Base-by-base conservation (phyloP, 2,888 invertebrate genomes). In the Odontocerum albicorne region DNA sequence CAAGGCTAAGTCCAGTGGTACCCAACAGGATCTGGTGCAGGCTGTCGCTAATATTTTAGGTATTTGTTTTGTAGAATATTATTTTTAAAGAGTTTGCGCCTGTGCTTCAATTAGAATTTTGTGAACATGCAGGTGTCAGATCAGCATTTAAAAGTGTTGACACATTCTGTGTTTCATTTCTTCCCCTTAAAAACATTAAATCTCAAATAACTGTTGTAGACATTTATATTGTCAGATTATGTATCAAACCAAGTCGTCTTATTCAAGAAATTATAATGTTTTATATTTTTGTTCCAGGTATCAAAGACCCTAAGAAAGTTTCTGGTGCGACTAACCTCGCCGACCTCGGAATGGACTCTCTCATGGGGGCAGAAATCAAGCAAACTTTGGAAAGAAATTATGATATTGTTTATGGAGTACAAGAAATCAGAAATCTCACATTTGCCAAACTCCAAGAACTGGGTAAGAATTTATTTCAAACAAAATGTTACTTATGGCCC, bases 311-410 rank as follows among this genome's bases (percentile, higher is more conserved):
- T 0, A 84, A 83, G 63, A 87, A 88, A 59, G 82, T 96, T 21
- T 85, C 91, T 59, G 80, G 84, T 35, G 81, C 83, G 20, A 84
- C 90, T 3, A 89, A 88, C 35, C 77, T 99, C 40, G 93, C 94
- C 20, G 98, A 99, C 72, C 82, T 99, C 33, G 98, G 98, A 58
- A 92, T 99, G 87, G 98, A 99, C 71, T 97, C 97, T 1, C 77
- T 99, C 63, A 98, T 98, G 98, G 96, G 96, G 39, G 96, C 98
- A 1, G 99, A 99, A 80, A 95, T 99, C 67, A 97, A 97, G 72
- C 96, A 96, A 74, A 92, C 92, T 0, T 75, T 97, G 49, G 96
- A 96, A 72, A 82, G 96, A 52, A 92, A 90, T 67, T 96, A 90
- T 74, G 96, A 98, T 72, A 75, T 97, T 55, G 87, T 92, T 16